phyloP scores from a whole-genome alignment of 2,113 vertebrate species.

The Lipophrys pholis region DNA sequence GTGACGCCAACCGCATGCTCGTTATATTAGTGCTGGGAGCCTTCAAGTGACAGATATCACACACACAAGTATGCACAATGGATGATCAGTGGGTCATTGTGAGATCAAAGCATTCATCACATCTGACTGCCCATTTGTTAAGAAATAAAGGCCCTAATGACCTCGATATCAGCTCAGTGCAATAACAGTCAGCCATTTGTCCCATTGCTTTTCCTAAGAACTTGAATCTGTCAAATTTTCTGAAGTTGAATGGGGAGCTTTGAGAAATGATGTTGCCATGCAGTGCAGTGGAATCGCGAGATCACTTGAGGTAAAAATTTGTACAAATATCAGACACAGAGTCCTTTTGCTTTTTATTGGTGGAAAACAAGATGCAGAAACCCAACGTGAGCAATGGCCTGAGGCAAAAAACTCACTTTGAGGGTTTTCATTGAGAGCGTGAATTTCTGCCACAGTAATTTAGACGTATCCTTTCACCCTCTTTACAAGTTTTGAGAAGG shows the following conservation, averaged over 20 bases:
- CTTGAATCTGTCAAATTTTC: not conserved
- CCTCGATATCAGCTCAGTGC: slow-evolving; percentile 29
- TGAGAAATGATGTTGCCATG: not conserved
- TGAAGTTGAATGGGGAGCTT: not conserved
- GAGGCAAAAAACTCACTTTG: not conserved
- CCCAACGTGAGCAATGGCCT: not conserved
- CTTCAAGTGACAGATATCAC: slow-evolving; percentile 75
- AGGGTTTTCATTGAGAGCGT: slow-evolving; percentile 23
- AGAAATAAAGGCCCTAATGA: slow-evolving; percentile 31
- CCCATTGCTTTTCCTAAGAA: not conserved
- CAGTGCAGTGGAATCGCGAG: not conserved
- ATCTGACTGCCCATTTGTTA: slow-evolving; percentile 57
- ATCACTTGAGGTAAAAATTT: not conserved
- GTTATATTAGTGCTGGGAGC: slow-evolving; percentile 81
- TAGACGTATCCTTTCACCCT: slow-evolving; percentile 37
- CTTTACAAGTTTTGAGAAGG: slow-evolving; percentile 33
- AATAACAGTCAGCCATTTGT: slow-evolving; percentile 15
- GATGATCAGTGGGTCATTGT: slow-evolving; percentile 64
- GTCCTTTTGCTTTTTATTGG: too few species aligned
- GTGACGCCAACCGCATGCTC: slow-evolving; percentile 79
- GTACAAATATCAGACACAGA: not conserved
- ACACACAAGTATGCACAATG: slow-evolving; percentile 60
- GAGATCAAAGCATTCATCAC: slow-evolving; percentile 63
- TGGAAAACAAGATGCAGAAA: not conserved
- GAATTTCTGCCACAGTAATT: slow-evolving; percentile 30